A percentile compares a stretch with the other conserved stretches of the same genome.
phyloP scores from a whole-genome alignment of 2,888 invertebrate genomes.

The Acleris laterana region DNA sequence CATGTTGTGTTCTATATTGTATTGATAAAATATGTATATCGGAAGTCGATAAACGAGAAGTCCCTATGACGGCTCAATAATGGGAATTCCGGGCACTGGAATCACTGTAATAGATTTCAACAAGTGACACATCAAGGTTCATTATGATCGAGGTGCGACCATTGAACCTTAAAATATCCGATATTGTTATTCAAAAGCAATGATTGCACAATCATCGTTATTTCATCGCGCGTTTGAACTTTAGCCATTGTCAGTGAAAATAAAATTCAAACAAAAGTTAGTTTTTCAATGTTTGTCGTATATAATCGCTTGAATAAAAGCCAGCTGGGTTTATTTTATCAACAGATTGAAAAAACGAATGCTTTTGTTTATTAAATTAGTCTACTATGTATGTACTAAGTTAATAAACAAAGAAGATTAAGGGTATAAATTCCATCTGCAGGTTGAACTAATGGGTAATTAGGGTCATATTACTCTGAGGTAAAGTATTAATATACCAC shows the following conservation, averaged over 20 bases:
- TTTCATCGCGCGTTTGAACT: conserved; percentile 23
- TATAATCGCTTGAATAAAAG: not conserved
- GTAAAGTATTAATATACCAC: conserved; percentile 31
- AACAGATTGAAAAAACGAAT: no score
- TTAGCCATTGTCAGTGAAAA: conserved; percentile 20
- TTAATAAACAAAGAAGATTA: conserved; percentile 29
- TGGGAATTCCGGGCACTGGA: no score
- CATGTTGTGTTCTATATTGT: no score
- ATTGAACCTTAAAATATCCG: conserved; percentile 20
- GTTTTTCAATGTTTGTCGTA: conserved; percentile 20
- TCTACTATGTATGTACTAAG: not conserved
- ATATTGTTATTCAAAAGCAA: conserved; percentile 28
- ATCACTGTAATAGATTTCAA: not conserved
- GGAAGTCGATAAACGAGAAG: no score
- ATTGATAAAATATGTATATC: no score
- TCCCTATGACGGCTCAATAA: no score
- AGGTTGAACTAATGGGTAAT: conserved; percentile 33
- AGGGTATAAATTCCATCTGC: conserved; percentile 29
- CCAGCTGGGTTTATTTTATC: not conserved
- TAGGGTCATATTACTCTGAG: conserved; percentile 33
- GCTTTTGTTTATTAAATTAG: not conserved
- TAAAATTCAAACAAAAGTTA: conserved; percentile 2
- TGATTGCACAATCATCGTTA: conserved; percentile 34
- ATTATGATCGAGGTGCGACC: conserved; percentile 21
- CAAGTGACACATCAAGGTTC: conserved; percentile 3